These are phyloP conservation scores for Nesometra sesokonis DNA, from an alignment of 35 echinoderm and acorn worm genomes.

Conservation along the genomic window DNA sequence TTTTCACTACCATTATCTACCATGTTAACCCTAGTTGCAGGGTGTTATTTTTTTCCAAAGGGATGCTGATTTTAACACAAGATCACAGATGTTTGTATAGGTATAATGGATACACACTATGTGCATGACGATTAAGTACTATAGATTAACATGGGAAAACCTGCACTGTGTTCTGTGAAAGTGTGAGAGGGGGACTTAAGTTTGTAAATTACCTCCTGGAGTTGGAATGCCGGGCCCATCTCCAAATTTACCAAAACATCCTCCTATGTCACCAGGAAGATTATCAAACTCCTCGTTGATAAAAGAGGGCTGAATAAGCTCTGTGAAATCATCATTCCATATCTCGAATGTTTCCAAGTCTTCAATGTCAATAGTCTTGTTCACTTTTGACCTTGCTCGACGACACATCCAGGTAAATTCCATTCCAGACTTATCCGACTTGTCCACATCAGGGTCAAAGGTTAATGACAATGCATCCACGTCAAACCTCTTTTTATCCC, in stretches of 20 bases:
- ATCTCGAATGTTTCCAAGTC: constrained; percentile 34
- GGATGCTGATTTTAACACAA: no score
- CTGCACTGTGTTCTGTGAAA: no score
- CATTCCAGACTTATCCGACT: neutral
- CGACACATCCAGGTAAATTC: constrained; percentile 42
- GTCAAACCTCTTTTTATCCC: neutral
- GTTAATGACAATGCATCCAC: constrained; percentile 13
- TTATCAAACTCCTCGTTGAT: neutral
- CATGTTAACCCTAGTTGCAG: no score
- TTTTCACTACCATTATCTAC: no score
- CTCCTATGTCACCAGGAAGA: neutral
- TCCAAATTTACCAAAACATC: constrained; percentile 32
- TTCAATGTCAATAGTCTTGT: neutral
- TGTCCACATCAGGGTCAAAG: constrained; percentile 16
- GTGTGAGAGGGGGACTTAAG: no score
- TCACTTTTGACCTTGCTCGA: neutral
- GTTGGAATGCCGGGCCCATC: neutral
- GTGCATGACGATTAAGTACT: no score
- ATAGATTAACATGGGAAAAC: no score
- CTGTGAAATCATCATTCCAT: constrained; percentile 24
- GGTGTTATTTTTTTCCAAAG: no score
- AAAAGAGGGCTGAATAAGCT: neutral
- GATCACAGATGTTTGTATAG: no score
- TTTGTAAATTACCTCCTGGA: constrained; percentile 21
- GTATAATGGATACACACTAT: no score